Evolutionary conservation across 2,797 vertebrate genomes (phyloP), one percentile per base, ranked within the genome.

Genomic region (Alca torda): DNA sequence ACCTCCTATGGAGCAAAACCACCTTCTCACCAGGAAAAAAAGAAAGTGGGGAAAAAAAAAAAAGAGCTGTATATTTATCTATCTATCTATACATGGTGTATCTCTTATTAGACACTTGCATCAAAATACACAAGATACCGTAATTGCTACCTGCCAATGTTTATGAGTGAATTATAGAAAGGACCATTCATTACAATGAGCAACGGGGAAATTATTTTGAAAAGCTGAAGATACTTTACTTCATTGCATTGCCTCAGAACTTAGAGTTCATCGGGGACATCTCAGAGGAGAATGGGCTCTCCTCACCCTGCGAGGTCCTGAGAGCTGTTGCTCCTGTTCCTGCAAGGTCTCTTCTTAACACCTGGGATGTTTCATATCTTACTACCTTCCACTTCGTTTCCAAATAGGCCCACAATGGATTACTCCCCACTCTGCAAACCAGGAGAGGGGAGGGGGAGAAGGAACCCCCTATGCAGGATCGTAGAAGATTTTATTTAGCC

Each of bases 281-380:
- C 35, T n/a, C 0, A 0, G n/a, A 0, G 0, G 31, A 90, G 41
- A 75, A 41, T 1, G 33, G 11, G n/a, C 15, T 90, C 21, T 37
- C 23, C 20, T 18, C 33, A 45, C 1, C 1, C 70, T 46, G 6
- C 1, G 3, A 30, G 24, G 10, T 78, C 69, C 74, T 16, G 33
- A 60, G 5, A 73, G 59, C 15, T 72, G 39, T 0, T 2, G 31
- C 25, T 85, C n/a, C 60, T 43, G 45, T 6, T 30, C 35, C 30
- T 84, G 21, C 39, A 53, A 63, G 59, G n/a, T 75, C 31, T 77
- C n/a, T 25, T 77, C 61, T 54, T 23, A 75, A 63, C 50, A 60
- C 20, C 31, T 60, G 37, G 18, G 28, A 50, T 50, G 14, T 45
- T 88, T 70, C 53, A 23, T 13, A 4, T 16, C 63, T 53, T 46